These are phyloP conservation scores for Tonatia bakeri DNA, from an alignment of 2,113 vertebrate species.

Conservation along the genomic window DNA sequence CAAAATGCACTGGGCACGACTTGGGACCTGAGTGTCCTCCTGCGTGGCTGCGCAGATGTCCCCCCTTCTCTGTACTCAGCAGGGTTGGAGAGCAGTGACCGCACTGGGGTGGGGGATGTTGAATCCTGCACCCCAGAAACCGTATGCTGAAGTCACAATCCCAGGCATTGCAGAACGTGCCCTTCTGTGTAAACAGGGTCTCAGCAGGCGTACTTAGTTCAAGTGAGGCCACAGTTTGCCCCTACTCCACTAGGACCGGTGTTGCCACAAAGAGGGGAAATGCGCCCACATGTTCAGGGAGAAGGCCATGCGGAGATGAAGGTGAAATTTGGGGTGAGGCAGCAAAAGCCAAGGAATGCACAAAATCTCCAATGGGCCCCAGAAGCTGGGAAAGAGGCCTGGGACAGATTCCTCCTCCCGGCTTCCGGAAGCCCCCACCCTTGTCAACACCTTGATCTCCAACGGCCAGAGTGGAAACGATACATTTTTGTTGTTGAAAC, in stretches of 20 bases:
- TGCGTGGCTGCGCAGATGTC: not conserved
- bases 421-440: too few relatives aligned
- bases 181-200: not conserved
- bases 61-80: not conserved
- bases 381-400: too few relatives aligned
- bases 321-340: not conserved
- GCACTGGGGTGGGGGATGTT: not conserved
- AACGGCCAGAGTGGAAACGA: not conserved
- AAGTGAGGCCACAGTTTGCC: not conserved
- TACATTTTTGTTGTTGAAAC: not conserved
- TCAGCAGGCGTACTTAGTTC: too few relatives aligned
- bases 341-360: not conserved
- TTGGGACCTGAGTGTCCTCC: not conserved
- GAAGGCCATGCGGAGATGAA: not conserved
- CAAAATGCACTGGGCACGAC: not conserved
- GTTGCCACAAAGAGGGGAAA: not conserved
- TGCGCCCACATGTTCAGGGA: not conserved
- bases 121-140: not conserved
- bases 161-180: not conserved
- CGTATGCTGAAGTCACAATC: not conserved
- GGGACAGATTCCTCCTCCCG: too few relatives aligned
- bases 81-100: not conserved
- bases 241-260: not conserved
- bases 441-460: not conserved
- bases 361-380: not conserved